phyloP scores from a whole-genome alignment of 2,113 vertebrate species.

The Piaya cayana region DNA sequence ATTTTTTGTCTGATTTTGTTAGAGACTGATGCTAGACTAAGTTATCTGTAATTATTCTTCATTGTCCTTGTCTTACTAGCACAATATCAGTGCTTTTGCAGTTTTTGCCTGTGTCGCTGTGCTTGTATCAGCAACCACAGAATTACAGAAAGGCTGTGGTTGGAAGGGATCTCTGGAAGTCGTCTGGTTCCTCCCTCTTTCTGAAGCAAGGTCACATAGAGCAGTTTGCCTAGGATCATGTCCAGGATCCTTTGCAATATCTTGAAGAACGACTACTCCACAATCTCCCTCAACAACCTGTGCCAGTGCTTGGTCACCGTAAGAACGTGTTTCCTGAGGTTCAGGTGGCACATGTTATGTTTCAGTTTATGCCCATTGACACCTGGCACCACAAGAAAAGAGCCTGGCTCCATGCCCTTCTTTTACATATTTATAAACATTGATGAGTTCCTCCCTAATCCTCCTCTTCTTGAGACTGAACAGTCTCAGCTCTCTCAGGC shows the following conservation, averaged over 20 bases:
- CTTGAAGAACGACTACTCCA: not conserved
- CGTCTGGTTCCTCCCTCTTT: fast-evolving
- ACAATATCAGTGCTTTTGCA: not conserved
- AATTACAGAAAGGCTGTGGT: not conserved
- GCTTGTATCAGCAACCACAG: not conserved
- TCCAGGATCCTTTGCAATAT: not conserved
- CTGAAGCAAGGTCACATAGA: too few relatives aligned
- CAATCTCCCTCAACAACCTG: not conserved
- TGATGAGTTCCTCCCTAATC: not conserved
- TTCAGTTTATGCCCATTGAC: not conserved
- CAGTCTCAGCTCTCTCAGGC: not conserved
- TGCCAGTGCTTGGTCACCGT: not conserved
- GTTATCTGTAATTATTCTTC: not conserved
- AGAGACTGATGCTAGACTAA: not conserved
- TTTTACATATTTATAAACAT: fast-evolving
- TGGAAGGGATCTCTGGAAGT: not conserved
- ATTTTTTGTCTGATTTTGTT: not conserved
- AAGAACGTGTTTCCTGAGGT: not conserved
- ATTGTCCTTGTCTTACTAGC: not conserved
- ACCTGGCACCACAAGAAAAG: not conserved
- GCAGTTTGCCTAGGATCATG: too few relatives aligned
- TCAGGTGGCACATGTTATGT: not conserved
- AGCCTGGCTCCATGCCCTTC: not conserved
- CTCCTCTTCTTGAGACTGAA: not conserved
- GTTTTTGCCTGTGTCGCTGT: not conserved